Base-by-base conservation (phyloP, 2,797 vertebrate genomes). In the Lutjanus argentimaculatus region DNA sequence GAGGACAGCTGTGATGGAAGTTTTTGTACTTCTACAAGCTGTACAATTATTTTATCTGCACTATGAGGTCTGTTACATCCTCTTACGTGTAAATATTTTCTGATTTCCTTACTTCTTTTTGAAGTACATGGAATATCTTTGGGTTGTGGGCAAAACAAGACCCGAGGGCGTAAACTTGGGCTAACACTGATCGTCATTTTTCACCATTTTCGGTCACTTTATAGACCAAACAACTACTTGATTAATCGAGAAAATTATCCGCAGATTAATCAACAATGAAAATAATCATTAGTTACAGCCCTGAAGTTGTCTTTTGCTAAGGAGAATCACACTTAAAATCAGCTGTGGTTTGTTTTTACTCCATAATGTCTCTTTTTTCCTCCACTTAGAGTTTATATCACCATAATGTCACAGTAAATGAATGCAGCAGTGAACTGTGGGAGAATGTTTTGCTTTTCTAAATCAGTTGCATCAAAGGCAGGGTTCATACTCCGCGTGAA, bases 1-100 rank as follows among this genome's bases (percentile, higher is more conserved):
- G 6, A 16, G 11, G 43, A 30, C 1, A 0, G 14, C 52, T 9
- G 40, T n/a, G 30, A 36, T 36, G 49, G 49, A 55, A 63, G 64
- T 21, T 53, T 65, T 64, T 59, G 49, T 17, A 21, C 57, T 67
- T 46, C 16, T 52, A 8, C 61, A 45, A 15, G 42, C 57, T 42
- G 16, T n/a, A 10, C 40, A 45, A 52, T 76, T 76, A 62, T 51
- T 82, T 66, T 64, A 57, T 22, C 43, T 75, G 49, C 57, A 69
- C 46, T 72, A 6, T 12, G 2, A 58, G 45, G 19, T 69, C 55
- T 66, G 36, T 0, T 0, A 72, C 12, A 40, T 56, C 36, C 30
- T 36, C 30, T 36, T 36, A 36, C 30, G 6, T 36, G 30, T 36
- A 6, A 36, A 36, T 36, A 36, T 36, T 36, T 36, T 36, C 30